Percentiles rank a stretch among this genome's conserved stretches.
These are phyloP conservation scores for Phengaris alcon DNA, from an alignment of 2,888 invertebrate genomes.

Conservation along the genomic window DNA sequence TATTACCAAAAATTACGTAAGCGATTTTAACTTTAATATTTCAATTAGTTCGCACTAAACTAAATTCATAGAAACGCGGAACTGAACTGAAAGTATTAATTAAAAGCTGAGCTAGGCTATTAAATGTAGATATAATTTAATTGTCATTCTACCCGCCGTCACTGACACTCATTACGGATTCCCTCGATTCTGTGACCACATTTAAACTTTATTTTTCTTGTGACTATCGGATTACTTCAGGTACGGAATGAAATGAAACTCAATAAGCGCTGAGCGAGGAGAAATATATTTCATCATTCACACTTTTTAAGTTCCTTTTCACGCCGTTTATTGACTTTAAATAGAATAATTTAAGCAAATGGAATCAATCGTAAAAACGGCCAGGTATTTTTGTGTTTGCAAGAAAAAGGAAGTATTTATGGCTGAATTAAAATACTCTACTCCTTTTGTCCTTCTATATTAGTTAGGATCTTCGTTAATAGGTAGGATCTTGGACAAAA, in stretches of 20 bases:
- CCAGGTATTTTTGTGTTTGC: neutral
- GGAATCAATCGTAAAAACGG: neutral
- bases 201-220: slow-evolving; percentile 27
- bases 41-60: neutral
- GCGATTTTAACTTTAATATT: neutral
- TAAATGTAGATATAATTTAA: slow-evolving; percentile 25
- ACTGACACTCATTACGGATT: slow-evolving; percentile 14
- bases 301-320: slow-evolving; percentile 25
- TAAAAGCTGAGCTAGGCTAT: slow-evolving; percentile 5
- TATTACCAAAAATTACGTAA: neutral
- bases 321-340: slow-evolving; percentile 18
- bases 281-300: slow-evolving; percentile 26
- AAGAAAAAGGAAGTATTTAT: neutral
- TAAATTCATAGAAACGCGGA: slow-evolving; percentile 7
- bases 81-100: slow-evolving; percentile 1
- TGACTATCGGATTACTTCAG: slow-evolving; percentile 24
- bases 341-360: slow-evolving; percentile 10
- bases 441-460: too few relatives aligned
- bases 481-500: too few relatives aligned
- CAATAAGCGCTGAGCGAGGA: slow-evolving; percentile 19
- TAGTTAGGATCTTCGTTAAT: too few relatives aligned
- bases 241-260: slow-evolving; percentile 14
- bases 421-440: too few relatives aligned
- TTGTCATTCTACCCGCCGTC: neutral
- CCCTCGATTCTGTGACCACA: slow-evolving; percentile 19